Conservation (phyloP, 1,140 invertebrate genomes). For the Caenorhabditis latens region DNA sequence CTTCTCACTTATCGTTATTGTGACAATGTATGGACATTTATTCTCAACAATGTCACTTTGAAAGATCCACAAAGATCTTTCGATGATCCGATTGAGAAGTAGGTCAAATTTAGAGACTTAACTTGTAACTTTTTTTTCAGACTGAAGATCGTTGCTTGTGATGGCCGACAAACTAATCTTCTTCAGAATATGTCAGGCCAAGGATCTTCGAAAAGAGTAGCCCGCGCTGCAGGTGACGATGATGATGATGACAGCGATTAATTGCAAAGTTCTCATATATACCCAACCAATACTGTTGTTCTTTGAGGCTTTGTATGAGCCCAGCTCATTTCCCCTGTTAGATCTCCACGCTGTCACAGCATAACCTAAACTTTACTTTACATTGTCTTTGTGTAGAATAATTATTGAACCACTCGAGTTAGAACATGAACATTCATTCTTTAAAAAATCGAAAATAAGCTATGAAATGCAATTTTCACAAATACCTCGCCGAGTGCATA, state of each 20-base stretch:
- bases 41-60: slow-evolving; percentile 97
- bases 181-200: background rate
- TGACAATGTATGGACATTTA: slow-evolving; percentile 99
- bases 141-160: slow-evolving; percentile 38
- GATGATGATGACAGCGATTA: slow-evolving; percentile 38
- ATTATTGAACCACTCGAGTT: too few species aligned
- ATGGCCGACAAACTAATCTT: slow-evolving; percentile 37
- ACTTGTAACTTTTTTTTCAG: background rate
- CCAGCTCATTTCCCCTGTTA: background rate
- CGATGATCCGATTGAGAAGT: slow-evolving; percentile 37
- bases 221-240: background rate
- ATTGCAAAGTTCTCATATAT: background rate
- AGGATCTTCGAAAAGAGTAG: slow-evolving; percentile 18
- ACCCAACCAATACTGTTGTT: background rate
- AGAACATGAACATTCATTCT: too few species aligned
- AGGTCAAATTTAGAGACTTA: background rate
- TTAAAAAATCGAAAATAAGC: too few species aligned
- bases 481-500: background rate
- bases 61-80: slow-evolving; percentile 81
- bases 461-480: background rate
- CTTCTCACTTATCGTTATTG: slow-evolving; percentile 98
- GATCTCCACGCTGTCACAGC: slow-evolving; percentile 34
- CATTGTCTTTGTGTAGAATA: too few species aligned
- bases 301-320: background rate
- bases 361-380: background rate